phyloP scores from a whole-genome alignment of 2,888 invertebrate genomes.

The Laothoe populi region DNA sequence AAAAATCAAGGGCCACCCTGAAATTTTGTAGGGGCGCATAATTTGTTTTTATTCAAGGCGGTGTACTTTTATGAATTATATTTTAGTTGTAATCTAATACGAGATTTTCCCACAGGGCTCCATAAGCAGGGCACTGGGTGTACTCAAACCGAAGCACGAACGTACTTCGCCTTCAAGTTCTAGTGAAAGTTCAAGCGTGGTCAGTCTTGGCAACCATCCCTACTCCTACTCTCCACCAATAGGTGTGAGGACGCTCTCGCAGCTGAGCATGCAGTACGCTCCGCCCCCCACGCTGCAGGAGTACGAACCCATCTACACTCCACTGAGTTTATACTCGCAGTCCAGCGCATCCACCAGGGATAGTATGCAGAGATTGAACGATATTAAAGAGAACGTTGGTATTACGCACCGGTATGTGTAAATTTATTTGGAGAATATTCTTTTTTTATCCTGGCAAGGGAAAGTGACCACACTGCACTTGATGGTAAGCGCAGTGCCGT shows the following conservation, averaged over 20 bases:
- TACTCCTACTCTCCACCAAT: slow-evolving; percentile 83
- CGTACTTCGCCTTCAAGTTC: slow-evolving; percentile 88
- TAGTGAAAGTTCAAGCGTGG: slow-evolving; percentile 85
- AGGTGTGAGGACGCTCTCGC: slow-evolving; percentile 82
- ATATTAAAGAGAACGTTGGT: slow-evolving; percentile 68
- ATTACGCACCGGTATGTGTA: slow-evolving; percentile 72
- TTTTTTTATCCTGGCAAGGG: no score
- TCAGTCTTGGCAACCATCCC: slow-evolving; percentile 79
- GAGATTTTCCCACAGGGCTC: slow-evolving; percentile 85
- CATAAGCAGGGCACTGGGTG: slow-evolving; percentile 89
- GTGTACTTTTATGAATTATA: no score
- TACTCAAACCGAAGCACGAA: slow-evolving; percentile 86
- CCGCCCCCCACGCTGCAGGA: slow-evolving; percentile 85
- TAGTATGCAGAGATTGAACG: slow-evolving; percentile 77
- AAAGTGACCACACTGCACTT: no score
- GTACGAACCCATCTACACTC: slow-evolving; percentile 80
- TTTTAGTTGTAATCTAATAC: neutral
- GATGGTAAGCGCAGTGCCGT: no score
- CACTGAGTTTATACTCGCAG: slow-evolving; percentile 76
- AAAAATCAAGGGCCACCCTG: no score
- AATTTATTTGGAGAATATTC: neutral
- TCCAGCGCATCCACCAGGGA: slow-evolving; percentile 78
- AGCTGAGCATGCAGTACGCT: slow-evolving; percentile 85
- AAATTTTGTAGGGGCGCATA: no score
- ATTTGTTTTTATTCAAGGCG: no score